A percentile compares a stretch with the other conserved stretches of the same genome.
Conservation (phyloP, 2,113 vertebrate genomes). For the Strigops habroptila region DNA sequence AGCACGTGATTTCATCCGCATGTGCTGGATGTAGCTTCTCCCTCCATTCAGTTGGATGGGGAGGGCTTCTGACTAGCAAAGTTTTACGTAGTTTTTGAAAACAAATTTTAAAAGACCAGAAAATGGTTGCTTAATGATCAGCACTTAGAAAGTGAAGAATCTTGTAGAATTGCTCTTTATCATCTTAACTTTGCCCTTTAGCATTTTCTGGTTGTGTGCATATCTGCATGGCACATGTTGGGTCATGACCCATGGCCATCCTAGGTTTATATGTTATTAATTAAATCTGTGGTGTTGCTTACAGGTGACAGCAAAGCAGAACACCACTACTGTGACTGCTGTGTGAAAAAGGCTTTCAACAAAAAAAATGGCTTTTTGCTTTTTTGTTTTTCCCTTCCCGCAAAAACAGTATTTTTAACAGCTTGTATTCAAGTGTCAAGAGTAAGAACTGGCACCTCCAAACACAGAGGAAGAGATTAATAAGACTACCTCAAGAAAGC, state of each 20-base stretch:
- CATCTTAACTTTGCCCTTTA: background rate
- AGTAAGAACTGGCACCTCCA: background rate
- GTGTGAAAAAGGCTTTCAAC: background rate
- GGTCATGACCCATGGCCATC: background rate
- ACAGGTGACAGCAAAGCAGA: background rate
- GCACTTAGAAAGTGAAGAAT: background rate
- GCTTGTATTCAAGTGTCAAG: background rate
- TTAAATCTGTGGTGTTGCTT: background rate
- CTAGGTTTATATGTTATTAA: background rate
- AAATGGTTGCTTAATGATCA: background rate
- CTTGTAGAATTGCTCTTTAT: background rate
- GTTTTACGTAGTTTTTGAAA: background rate
- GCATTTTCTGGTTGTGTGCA: background rate
- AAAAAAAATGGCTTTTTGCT: background rate
- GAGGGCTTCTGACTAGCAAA: background rate
- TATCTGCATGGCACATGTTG: background rate
- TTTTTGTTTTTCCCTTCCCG: background rate
- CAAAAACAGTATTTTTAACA: rapidly evolving
- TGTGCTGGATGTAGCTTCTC: background rate
- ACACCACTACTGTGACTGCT: background rate
- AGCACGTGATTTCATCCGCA: rapidly evolving
- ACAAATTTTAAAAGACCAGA: background rate
- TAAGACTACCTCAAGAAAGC: background rate
- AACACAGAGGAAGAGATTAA: background rate
- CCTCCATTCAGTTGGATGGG: rapidly evolving